Base-by-base conservation (phyloP, 1,140 invertebrate species). In the Pseudomyrmex sp. region DNA sequence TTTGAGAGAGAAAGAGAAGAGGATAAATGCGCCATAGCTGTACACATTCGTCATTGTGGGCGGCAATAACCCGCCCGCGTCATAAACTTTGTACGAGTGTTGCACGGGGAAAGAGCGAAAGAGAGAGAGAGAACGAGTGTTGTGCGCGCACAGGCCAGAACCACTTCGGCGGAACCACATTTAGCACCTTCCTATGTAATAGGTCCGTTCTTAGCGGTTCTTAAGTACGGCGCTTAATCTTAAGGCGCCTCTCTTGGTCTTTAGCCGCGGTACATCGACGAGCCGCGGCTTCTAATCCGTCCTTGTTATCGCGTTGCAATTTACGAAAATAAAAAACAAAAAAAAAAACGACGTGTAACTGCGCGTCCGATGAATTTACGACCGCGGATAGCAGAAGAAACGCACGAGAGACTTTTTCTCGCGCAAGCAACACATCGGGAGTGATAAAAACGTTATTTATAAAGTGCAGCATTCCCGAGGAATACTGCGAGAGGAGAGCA, bases 161-260 rank as follows among this genome's bases (percentile, higher is more conserved):
- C 66, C 54, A 80, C 76, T 80, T 59, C 54, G 35, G 76, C 15
- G 35, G 44, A 79, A 70, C 76, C 52, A 79, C 76, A 80, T 80
- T 79, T 80, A 80, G 66, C 76, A 80, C 76, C 76, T 80, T 80
- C 66, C 76, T 72, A 35, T 70, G 54, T 80, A 80, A 80, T 80
- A 46, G 76, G 18, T 80, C 68, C 44, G 66, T 80, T 80, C 76
- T 80, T 80, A 80, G 54, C 8, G 52, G 66, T 80, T 72, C 76
- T 72, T 80, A 80, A 80, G 76, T 80, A 66, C 66, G 48, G 65
- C 54, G 54, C 65, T 80, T 80, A 80, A 80, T 80, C 76, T 70
- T 35, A 20, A 18, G 65, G 65, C 35, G 18, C 46, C n/a, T 48
- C 20, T 44, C 63, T 8, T 10, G 35, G 20, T 61, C 54, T 50